phyloP scores from a whole-genome alignment of 2,113 vertebrate species.

The Oreochromis aureus region DNA sequence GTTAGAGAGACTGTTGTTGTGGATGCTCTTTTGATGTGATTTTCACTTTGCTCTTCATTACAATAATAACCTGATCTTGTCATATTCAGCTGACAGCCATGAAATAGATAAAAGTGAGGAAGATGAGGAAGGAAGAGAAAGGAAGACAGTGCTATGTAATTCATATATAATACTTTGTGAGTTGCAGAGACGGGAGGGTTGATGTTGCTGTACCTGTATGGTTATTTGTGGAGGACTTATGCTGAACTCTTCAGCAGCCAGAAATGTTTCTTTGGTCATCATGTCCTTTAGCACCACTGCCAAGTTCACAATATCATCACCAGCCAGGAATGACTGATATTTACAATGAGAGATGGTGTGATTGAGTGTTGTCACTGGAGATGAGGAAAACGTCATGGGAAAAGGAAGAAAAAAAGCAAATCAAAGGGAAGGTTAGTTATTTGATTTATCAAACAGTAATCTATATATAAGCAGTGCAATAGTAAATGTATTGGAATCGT shows the following conservation, averaged over 20 bases:
- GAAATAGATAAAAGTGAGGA: background rate
- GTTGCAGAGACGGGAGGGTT: background rate
- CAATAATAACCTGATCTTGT: background rate
- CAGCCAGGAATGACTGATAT: constrained; percentile 20
- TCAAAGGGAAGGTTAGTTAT: background rate
- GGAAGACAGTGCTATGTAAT: background rate
- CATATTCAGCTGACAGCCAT: background rate
- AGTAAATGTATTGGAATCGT: background rate
- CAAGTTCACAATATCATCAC: constrained; percentile 40
- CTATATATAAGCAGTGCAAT: background rate
- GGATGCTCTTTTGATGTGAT: background rate
- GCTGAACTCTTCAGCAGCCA: constrained; percentile 44
- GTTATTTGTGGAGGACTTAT: constrained; percentile 24
- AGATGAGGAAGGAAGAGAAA: background rate
- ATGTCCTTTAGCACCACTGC: constrained; percentile 50
- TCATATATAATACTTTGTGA: background rate
- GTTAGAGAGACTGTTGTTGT: background rate
- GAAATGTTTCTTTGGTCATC: constrained; percentile 20
- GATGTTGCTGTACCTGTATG: constrained; percentile 21
- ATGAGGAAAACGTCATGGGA: background rate
- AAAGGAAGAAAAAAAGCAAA: background rate
- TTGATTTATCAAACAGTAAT: background rate
- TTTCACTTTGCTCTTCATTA: background rate
- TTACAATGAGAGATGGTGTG: constrained; percentile 20
- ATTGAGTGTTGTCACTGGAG: constrained; percentile 16